These are phyloP conservation scores for Pempheris klunzingeri DNA, from an alignment of 2,797 vertebrate species.

Conservation along the genomic window DNA sequence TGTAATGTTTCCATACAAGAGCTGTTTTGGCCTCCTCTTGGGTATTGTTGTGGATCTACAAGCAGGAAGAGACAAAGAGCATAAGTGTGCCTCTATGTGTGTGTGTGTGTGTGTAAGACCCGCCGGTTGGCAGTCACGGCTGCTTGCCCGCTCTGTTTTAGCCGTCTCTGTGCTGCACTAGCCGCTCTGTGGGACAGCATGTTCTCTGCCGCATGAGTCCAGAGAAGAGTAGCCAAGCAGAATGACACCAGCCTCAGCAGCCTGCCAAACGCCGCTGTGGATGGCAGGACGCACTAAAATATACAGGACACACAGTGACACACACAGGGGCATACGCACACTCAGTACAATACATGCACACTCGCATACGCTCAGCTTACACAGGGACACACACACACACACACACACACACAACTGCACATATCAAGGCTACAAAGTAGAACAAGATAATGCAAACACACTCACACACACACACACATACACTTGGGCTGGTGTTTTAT, in stretches of 20 bases:
- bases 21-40: slow-evolving; percentile 40
- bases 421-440: slow-evolving; percentile 9
- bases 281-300: slow-evolving; percentile 61
- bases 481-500: slow-evolving; percentile 31
- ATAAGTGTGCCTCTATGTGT: slow-evolving; percentile 35
- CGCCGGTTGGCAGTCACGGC: slow-evolving; percentile 64
- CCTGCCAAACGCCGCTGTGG: slow-evolving; percentile 72
- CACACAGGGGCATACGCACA: slow-evolving; percentile 13
- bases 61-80: slow-evolving; percentile 57
- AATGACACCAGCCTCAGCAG: slow-evolving; percentile 77
- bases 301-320: slow-evolving; percentile 46
- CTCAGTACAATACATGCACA: slow-evolving; percentile 9
- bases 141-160: slow-evolving; percentile 76
- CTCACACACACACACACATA: slow-evolving; percentile 1
- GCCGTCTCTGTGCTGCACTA: slow-evolving; percentile 62
- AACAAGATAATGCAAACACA: slow-evolving; percentile 25
- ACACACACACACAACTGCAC: slow-evolving; percentile 6
- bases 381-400: neutral
- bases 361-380: neutral
- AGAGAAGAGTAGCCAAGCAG: slow-evolving; percentile 75
- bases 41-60: slow-evolving; percentile 57
- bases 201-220: slow-evolving; percentile 60
- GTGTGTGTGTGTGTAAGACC: slow-evolving; percentile 42
- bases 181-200: slow-evolving; percentile 79
- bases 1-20: slow-evolving; percentile 61